Evolutionary conservation across 2,888 invertebrate genomes (phyloP).

Genomic region (Cyclophora albipunctata): DNA sequence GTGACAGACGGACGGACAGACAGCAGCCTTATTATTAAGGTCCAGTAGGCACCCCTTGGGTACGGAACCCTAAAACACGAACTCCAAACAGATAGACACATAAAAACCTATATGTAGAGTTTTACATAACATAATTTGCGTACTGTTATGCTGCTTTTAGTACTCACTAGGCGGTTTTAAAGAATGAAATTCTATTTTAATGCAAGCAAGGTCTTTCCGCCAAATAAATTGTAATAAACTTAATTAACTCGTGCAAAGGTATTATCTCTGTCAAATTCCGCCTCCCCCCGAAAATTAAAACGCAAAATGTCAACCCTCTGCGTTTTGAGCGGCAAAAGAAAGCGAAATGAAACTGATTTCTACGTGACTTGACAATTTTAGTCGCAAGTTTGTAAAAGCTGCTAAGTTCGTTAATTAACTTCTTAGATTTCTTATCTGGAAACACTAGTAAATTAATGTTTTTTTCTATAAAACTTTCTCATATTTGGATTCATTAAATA

Average conservation of each 20-base stretch:
- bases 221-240: slow-evolving; percentile 71
- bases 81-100: no score
- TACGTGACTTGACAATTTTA: slow-evolving; percentile 46
- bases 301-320: slow-evolving; percentile 38
- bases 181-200: slow-evolving; percentile 8
- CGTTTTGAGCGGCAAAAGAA: slow-evolving; percentile 38
- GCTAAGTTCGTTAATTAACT: slow-evolving; percentile 8
- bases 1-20: no score
- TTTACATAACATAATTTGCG: no score
- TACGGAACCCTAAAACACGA: no score
- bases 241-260: slow-evolving; percentile 63
- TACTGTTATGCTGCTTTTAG: no score
- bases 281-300: slow-evolving; percentile 52
- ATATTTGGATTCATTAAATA: no score
- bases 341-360: slow-evolving; percentile 43
- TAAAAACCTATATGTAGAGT: no score
- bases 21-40: no score
- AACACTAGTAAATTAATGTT: background rate
- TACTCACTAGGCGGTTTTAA: background rate
- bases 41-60: no score
- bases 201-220: slow-evolving; percentile 37
- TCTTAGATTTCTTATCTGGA: slow-evolving; percentile 3
- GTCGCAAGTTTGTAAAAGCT: slow-evolving; percentile 10
- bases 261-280: slow-evolving; percentile 63
- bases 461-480: no score